Evolutionary conservation across 2,113 vertebrate species (phyloP).

Genomic region (Microtus pennsylvanicus): DNA sequence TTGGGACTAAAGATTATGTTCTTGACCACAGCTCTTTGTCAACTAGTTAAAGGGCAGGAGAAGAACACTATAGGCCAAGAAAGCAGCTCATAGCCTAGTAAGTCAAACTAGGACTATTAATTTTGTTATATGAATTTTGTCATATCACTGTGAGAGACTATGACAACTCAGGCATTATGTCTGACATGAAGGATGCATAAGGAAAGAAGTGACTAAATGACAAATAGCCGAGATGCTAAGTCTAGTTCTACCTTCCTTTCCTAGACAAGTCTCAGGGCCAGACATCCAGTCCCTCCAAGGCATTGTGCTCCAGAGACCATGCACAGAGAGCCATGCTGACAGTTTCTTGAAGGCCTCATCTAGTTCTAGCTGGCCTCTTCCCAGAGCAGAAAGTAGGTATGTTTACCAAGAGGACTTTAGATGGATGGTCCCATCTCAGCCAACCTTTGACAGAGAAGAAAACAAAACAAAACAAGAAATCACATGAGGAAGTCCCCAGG

Average conservation of each 20-base stretch:
- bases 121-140: background rate
- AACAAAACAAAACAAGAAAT: background rate
- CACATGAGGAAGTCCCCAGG: no score
- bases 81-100: background rate
- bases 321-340: fast-evolving
- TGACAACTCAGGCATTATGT: background rate
- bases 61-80: background rate
- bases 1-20: background rate
- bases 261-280: background rate
- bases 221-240: background rate
- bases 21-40: background rate
- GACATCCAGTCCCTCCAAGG: background rate
- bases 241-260: background rate
- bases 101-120: background rate
- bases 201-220: background rate
- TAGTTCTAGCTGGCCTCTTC: background rate
- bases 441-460: background rate
- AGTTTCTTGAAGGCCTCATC: background rate
- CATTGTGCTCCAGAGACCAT: background rate
- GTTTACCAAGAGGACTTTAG: background rate
- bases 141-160: background rate
- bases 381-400: background rate
- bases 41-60: background rate
- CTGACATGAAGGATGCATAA: background rate
- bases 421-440: background rate